phyloP scores from a whole-genome alignment of 2,113 vertebrate genomes.

The Notechis scutatus region DNA sequence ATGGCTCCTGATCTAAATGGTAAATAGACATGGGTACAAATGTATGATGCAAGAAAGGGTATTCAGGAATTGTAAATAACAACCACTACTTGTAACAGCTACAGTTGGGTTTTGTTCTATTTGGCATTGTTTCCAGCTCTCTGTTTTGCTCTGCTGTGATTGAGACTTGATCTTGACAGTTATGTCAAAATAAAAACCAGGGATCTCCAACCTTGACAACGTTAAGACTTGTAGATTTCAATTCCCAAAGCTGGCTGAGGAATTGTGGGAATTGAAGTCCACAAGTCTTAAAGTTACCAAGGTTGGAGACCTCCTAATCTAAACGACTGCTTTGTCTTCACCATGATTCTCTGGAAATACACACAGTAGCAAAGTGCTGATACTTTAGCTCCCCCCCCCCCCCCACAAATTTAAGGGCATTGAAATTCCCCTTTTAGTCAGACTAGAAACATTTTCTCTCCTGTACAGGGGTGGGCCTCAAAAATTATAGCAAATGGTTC shows the following conservation, averaged over 20 bases:
- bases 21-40: background rate
- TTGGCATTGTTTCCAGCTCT: background rate
- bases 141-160: background rate
- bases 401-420: background rate
- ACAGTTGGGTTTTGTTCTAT: background rate
- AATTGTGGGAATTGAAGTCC: too few species aligned
- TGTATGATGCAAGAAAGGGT: background rate
- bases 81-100: background rate
- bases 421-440: background rate
- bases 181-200: background rate
- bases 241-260: too few species aligned
- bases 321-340: background rate
- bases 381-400: background rate
- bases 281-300: too few species aligned
- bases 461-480: too few species aligned
- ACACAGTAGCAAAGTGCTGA: background rate
- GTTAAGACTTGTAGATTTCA: too few species aligned
- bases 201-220: too few species aligned
- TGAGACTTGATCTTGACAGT: background rate
- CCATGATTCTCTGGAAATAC: background rate
- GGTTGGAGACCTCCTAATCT: too few species aligned
- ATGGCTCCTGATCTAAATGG: background rate
- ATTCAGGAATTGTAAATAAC: background rate
- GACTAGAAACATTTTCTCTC: background rate
- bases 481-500: too few species aligned